Evolutionary conservation across 2,888 invertebrate genomes (phyloP), one percentile per base, ranked within the genome.

Genomic region (Acleris sparsana): DNA sequence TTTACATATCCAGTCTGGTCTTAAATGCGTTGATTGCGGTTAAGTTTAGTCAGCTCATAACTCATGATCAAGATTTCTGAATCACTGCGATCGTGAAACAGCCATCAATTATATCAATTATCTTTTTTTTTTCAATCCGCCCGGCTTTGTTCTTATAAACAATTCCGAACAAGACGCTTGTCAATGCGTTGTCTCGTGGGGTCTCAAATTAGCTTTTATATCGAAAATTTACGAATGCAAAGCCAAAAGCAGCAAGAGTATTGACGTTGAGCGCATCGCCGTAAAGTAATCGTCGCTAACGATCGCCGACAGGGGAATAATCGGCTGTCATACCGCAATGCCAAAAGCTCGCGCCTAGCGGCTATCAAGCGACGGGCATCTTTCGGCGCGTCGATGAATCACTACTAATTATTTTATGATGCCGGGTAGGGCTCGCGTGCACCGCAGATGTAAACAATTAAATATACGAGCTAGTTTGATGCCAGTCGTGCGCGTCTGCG

Each of bases 321-420:
- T 90, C 84, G 86, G 78, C 84, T 91, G 90, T 90, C 91, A 88
- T 84, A 88, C 77, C 68, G 83, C 85, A 83, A 86, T 91, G 92
- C 92, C 90, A 92, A 91, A 86, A 86, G 80, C 79, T 81, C 80
- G 79, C 80, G 72, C 80, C 81, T 80, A 81, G 78, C 79, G 70
- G 25, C 80, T 78, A 77, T 79, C 73, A 70, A 76, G 80, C 79
- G 85, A 73, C 77, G 84, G 83, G 80, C 79, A 85, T 84, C 83
- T 87, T 83, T 86, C 83, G 80, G 78, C 83, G 78, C 78, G 76
- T 62, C 77, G 81, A 85, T 91, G 89, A 91, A 88, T 90, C 91
- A 89, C 76, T 69, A 76, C 82, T 89, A 88, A 89, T 91, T 89
- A 90, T 88, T 91, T 88, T 87, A 87, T 85, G 86, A 83, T 80